These are phyloP conservation scores for Rattus rattus DNA, from an alignment of 2,113 vertebrate genomes.

Conservation along the genomic window DNA sequence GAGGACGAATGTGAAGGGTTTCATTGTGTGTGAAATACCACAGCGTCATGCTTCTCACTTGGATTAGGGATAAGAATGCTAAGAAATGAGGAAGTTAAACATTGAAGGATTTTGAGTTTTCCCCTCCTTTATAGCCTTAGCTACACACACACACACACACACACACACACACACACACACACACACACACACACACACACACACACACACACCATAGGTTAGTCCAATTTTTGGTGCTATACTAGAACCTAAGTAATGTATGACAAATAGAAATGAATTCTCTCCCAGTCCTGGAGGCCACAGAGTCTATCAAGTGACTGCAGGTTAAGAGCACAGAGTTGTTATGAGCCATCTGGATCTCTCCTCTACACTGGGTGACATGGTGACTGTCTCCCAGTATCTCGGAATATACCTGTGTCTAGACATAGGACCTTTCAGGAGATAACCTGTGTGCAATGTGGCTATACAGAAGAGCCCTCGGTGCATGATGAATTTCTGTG, in stretches of 20 bases:
- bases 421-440: background rate
- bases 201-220: no score
- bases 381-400: background rate
- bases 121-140: background rate
- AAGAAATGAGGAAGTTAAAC: slow-evolving; percentile 32
- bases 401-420: background rate
- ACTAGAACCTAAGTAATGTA: background rate
- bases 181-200: no score
- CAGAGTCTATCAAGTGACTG: no score
- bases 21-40: slow-evolving; percentile 17
- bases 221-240: background rate
- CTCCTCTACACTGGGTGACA: background rate
- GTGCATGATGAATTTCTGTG: background rate
- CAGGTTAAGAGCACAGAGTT: background rate
- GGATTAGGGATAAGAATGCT: slow-evolving; percentile 17
- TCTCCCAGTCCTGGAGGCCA: background rate
- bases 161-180: background rate
- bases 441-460: background rate
- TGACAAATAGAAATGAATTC: background rate
- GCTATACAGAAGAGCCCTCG: background rate
- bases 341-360: background rate
- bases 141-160: background rate
- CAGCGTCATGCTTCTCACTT: background rate
- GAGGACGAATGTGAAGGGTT: background rate
- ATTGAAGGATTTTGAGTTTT: slow-evolving; percentile 3